Evolutionary conservation across 2,113 vertebrate species (phyloP).

Genomic region (Crotophaga sulcirostris): DNA sequence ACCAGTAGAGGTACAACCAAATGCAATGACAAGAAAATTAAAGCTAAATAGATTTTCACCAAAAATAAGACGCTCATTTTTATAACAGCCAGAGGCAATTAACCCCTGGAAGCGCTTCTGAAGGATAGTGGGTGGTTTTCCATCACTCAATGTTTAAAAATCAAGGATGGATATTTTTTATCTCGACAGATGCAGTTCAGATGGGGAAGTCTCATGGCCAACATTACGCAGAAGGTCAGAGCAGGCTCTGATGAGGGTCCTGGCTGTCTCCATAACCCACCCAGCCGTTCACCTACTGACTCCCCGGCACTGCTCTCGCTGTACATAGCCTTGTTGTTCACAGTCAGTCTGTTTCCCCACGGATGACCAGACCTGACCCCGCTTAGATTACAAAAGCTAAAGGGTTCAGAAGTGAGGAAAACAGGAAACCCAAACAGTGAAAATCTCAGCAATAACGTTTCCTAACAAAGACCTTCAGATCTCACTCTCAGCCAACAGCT

Average conservation of each 20-base stretch:
- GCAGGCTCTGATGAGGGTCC: background rate
- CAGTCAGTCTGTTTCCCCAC: constrained; percentile 49
- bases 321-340: constrained; percentile 21
- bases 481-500: constrained; percentile 37
- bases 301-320: background rate
- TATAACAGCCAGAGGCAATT: constrained; percentile 1
- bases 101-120: background rate
- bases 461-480: constrained; percentile 64
- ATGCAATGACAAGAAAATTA: background rate
- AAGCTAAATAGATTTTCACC: background rate
- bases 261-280: background rate
- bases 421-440: constrained; percentile 68
- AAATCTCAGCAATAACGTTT: constrained; percentile 68
- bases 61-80: background rate
- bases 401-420: constrained; percentile 63
- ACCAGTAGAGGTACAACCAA: background rate
- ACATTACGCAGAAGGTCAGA: background rate
- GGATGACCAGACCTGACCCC: constrained; percentile 62
- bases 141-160: background rate
- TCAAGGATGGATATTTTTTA: background rate
- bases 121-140: constrained; percentile 3
- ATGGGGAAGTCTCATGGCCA: background rate
- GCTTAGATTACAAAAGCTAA: constrained; percentile 59
- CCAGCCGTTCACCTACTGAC: background rate
- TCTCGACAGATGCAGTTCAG: background rate